phyloP scores from a whole-genome alignment of 1,140 invertebrate genomes.

The Laupala kohalensis region DNA sequence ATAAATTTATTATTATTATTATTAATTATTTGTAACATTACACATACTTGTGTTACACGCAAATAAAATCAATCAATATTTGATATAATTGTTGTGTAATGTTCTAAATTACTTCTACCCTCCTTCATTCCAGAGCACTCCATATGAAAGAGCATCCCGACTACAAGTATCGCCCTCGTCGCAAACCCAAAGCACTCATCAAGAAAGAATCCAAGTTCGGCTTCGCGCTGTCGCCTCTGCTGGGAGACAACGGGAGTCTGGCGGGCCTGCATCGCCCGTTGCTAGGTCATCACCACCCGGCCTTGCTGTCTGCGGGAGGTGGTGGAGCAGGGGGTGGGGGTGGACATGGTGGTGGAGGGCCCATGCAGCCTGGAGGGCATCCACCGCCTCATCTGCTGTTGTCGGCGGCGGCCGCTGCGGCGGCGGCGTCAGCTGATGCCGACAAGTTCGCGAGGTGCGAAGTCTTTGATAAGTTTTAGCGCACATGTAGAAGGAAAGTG shows the following conservation, averaged over 20 bases:
- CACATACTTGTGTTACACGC: too few species aligned
- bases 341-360: too few species aligned
- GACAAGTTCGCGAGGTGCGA: too few species aligned
- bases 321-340: too few species aligned
- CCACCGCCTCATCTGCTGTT: conserved; percentile 20
- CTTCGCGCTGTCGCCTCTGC: conserved; percentile 46
- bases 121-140: conserved; percentile 48
- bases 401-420: conserved; percentile 18
- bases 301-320: conserved; percentile 30
- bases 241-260: conserved; percentile 6
- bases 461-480: too few species aligned
- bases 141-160: conserved; percentile 97
- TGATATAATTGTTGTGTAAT: too few species aligned
- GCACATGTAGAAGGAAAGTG: too few species aligned
- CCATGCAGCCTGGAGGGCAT: neutral
- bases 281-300: conserved; percentile 15
- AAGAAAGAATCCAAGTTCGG: conserved; percentile 62
- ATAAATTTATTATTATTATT: too few species aligned
- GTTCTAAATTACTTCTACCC: neutral
- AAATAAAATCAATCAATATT: too few species aligned
- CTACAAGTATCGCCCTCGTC: conserved; percentile 84
- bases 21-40: too few species aligned
- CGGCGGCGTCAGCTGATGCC: too few species aligned
- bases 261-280: conserved; percentile 14
- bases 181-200: conserved; percentile 70